Percentiles rank a stretch among this genome's conserved stretches.
Evolutionary conservation across 1,140 invertebrate genomes (phyloP).

Genomic region (Trichomalopsis sarcophagae): DNA sequence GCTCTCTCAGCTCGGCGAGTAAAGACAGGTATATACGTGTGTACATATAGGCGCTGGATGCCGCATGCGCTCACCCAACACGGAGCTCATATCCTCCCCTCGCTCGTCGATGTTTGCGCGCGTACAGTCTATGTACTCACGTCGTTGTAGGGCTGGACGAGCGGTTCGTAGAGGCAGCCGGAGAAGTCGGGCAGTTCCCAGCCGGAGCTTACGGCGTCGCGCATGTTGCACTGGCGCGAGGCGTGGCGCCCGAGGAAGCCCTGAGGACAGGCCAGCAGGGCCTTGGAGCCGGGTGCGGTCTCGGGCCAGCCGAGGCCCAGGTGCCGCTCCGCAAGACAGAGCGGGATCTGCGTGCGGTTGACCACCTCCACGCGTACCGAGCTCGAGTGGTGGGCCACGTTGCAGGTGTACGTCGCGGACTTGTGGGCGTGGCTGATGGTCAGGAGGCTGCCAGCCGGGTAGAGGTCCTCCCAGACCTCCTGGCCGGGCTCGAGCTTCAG

Average conservation of each 20-base stretch:
- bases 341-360: slow-evolving; percentile 76
- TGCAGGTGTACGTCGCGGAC: slow-evolving; percentile 80
- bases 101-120: neutral
- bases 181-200: slow-evolving; percentile 87
- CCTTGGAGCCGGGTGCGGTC: slow-evolving; percentile 78
- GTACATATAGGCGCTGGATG: neutral
- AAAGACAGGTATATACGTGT: neutral
- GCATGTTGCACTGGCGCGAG: slow-evolving; percentile 76
- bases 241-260: slow-evolving; percentile 74
- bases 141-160: slow-evolving; percentile 79
- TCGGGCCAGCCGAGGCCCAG: slow-evolving; percentile 78
- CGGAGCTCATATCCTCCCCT: no score
- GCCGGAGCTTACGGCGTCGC: slow-evolving; percentile 78
- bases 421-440: slow-evolving; percentile 85
- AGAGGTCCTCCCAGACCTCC: slow-evolving; percentile 87
- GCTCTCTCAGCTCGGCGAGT: neutral
- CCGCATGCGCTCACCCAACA: neutral
- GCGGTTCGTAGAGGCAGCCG: slow-evolving; percentile 79
- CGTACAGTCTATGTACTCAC: slow-evolving; percentile 68
- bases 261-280: slow-evolving; percentile 78
- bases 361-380: slow-evolving; percentile 79
- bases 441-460: slow-evolving; percentile 85
- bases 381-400: slow-evolving; percentile 76
- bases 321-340: slow-evolving; percentile 72
- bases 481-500: slow-evolving; percentile 81